These are phyloP conservation scores for Sarcophilus harrisii DNA, from an alignment of 2,797 vertebrate genomes.

Conservation along the genomic window DNA sequence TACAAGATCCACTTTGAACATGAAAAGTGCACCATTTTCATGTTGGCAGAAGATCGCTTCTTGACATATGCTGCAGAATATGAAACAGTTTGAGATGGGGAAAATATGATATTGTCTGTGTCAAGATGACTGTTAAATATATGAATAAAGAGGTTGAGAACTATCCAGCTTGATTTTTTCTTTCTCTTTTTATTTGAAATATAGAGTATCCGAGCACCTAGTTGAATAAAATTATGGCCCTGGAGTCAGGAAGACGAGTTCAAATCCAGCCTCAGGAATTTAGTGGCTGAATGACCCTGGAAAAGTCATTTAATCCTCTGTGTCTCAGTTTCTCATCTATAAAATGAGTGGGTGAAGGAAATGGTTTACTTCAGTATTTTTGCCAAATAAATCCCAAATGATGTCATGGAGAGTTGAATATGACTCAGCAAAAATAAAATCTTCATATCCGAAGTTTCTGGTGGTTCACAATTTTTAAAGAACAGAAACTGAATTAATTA, in stretches of 20 bases:
- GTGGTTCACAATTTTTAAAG: slow-evolving; percentile 9
- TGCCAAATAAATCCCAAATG: not conserved
- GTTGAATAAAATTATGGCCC: not conserved
- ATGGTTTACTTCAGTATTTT: not conserved
- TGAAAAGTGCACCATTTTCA: not conserved
- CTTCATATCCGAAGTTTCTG: not conserved
- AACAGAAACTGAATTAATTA: not conserved
- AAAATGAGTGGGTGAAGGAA: not conserved
- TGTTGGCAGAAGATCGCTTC: slow-evolving; percentile 47
- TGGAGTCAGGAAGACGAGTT: not conserved
- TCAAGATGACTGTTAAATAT: slow-evolving; percentile 56
- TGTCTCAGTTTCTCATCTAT: not conserved
- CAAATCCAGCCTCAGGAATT: not conserved
- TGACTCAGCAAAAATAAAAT: not conserved
- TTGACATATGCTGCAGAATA: slow-evolving; percentile 47
- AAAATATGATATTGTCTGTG: slow-evolving; percentile 47
- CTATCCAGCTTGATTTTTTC: slow-evolving; percentile 36
- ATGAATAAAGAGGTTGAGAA: slow-evolving; percentile 43
- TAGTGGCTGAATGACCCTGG: not conserved
- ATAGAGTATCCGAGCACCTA: not conserved
- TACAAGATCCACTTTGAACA: slow-evolving; percentile 32
- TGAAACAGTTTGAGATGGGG: slow-evolving; percentile 32
- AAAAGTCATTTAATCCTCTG: not conserved
- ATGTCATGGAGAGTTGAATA: not conserved
- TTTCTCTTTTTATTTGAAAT: not conserved